These are phyloP conservation scores for Chinchilla lanigera DNA, from an alignment of 2,113 vertebrate genomes.

Conservation along the genomic window DNA sequence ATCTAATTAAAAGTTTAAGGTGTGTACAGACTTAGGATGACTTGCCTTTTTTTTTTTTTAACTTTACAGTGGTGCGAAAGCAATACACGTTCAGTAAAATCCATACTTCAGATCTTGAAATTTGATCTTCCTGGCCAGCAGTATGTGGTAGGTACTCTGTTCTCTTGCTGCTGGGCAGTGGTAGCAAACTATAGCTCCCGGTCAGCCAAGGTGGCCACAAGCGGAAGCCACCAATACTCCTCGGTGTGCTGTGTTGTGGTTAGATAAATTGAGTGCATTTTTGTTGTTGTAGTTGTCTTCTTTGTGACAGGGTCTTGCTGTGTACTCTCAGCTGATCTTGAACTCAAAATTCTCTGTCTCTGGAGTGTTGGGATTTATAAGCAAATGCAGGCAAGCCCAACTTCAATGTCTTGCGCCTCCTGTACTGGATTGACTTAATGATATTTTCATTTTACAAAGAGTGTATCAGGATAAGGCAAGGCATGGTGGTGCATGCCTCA, in stretches of 20 bases:
- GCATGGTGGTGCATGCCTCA: not conserved
- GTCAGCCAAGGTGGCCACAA: not conserved
- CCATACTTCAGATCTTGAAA: not conserved
- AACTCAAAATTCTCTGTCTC: not conserved
- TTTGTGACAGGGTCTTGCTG: not conserved
- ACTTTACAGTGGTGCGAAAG: not conserved
- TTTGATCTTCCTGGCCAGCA: not conserved
- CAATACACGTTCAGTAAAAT: not conserved
- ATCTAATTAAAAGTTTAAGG: constrained; percentile 18
- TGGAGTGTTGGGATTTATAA: not conserved
- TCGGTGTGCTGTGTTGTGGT: not conserved
- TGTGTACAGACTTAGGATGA: not conserved
- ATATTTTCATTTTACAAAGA: not conserved
- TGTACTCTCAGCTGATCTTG: not conserved
- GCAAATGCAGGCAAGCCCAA: not conserved
- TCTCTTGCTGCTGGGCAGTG: not conserved
- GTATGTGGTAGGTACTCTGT: not conserved
- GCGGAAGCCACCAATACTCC: not conserved
- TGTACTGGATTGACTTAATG: not conserved
- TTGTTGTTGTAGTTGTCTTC: not conserved
- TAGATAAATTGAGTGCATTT: not conserved
- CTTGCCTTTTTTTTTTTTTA: not conserved
- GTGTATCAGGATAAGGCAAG: not conserved
- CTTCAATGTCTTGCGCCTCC: not conserved
- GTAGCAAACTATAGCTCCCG: not conserved